Percentiles rank a stretch among this genome's conserved stretches.
Conservation (phyloP, 35 echinoderm and acorn worm species). For the Hemicentrotus pulcherrimus region DNA sequence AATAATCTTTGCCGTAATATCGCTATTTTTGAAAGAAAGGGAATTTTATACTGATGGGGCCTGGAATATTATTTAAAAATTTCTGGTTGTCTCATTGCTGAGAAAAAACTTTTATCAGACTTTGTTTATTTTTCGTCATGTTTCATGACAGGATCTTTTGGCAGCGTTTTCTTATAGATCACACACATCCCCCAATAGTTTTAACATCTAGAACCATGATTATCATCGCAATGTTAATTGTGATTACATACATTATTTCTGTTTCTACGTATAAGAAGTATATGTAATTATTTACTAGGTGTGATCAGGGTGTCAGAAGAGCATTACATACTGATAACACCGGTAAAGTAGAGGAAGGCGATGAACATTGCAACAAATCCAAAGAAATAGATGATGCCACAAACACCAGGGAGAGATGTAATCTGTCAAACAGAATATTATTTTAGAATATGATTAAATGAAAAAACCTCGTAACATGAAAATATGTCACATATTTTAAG, state of each 20-base stretch:
- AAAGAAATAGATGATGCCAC: not conserved
- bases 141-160: no score
- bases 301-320: no score
- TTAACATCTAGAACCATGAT: no score
- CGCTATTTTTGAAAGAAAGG: not conserved
- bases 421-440: not conserved
- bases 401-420: not conserved
- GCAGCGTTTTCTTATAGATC: not conserved
- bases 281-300: no score
- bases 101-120: not conserved
- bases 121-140: no score
- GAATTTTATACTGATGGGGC: not conserved
- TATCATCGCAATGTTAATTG: no score
- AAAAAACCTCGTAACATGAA: no score
- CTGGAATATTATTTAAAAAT: not conserved
- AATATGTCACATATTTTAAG: no score
- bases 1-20: not conserved
- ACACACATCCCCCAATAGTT: no score
- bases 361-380: not conserved
- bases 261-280: no score
- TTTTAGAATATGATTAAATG: not conserved
- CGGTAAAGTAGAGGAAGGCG: not conserved
- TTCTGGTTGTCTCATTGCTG: not conserved
- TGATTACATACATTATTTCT: no score
- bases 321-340: not conserved